Evolutionary conservation across 1,140 invertebrate genomes (phyloP), one percentile per base, ranked within the genome.

Genomic region (Trichoplusia ni): DNA sequence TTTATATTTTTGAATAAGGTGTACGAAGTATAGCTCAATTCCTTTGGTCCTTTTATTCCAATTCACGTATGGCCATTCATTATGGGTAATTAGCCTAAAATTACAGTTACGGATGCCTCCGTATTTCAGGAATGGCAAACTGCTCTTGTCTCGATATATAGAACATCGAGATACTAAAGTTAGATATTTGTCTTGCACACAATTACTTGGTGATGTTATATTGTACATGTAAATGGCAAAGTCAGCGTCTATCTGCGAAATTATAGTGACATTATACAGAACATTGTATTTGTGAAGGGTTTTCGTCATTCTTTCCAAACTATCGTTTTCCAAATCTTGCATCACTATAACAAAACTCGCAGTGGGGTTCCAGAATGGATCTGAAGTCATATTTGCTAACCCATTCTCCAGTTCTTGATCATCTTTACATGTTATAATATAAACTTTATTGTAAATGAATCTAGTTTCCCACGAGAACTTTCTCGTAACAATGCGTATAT

Each of bases 311-410:
- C 42, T 35, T 6, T 27, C 11, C 19, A 56, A 27, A 29, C 21
- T 40, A 19, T 40, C 2, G n/a, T 29, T 9, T 0, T 29, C 8
- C 4, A 4, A 11, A 21, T 56, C 13, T 40, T 69, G 14, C 6
- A 69, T 18, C 1, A 65, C 40, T 13, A 75, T 66, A 14, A 72
- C 42, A 37, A 72, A 72, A 2, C 29, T 63, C n/a, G 64, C 73
- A 42, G 31, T 46, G 13, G 69, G 69, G 38, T 75, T 72, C 73
- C 73, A 75, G 14, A 53, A 72, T 27, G 11, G 44, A 35, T 69
- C 64, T 5, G 44, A 35, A 23, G 23, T 65, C 0, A 65, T 47
- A 21, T 54, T 13, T 7, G 49, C 35, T 5, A 74, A 46, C 5
- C 65, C 69, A 5, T 47, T 6, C 27, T 33, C 4, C 6, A 68